phyloP scores from a whole-genome alignment of 2,888 invertebrate species.

The Stegana nigrithorax region DNA sequence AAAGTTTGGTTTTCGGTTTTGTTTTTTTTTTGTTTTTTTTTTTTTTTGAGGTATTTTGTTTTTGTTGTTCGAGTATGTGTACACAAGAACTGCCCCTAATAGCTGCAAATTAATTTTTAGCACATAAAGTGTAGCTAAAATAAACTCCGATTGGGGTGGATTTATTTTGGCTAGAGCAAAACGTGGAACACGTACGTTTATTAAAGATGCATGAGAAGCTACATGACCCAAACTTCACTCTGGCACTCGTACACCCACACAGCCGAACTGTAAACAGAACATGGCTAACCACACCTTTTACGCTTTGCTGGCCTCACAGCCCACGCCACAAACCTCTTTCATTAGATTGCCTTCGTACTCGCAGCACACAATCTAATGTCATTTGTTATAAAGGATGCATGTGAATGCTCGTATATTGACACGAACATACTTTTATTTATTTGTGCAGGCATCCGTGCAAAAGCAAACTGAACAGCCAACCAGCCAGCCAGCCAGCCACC shows the following conservation, averaged over 20 bases:
- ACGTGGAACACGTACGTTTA: background rate
- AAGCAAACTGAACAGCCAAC: too few species aligned
- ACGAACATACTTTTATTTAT: slow-evolving; percentile 9
- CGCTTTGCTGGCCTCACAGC: too few species aligned
- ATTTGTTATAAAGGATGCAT: slow-evolving; percentile 40
- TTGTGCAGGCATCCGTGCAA: background rate
- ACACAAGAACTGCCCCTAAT: slow-evolving; percentile 52
- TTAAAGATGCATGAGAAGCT: background rate
- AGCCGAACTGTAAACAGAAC: slow-evolving; percentile 17
- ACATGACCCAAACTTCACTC: slow-evolving; percentile 27
- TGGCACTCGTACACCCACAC: slow-evolving; percentile 2
- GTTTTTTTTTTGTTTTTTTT: too few species aligned
- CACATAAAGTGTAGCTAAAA: slow-evolving; percentile 48
- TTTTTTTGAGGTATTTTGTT: too few species aligned
- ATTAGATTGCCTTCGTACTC: background rate
- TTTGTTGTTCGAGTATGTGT: too few species aligned
- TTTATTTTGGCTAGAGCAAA: slow-evolving; percentile 33
- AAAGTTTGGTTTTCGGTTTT: too few species aligned
- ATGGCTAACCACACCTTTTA: slow-evolving; percentile 59
- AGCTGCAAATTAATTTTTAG: slow-evolving; percentile 64
- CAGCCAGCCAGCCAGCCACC: too few species aligned
- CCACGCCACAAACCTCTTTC: slow-evolving; percentile 28
- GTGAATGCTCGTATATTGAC: too few species aligned
- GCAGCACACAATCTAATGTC: slow-evolving; percentile 5
- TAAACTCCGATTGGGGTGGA: slow-evolving; percentile 23